Evolutionary conservation across 2,888 invertebrate genomes (phyloP).

Genomic region (Ceraclea dissimilis): DNA sequence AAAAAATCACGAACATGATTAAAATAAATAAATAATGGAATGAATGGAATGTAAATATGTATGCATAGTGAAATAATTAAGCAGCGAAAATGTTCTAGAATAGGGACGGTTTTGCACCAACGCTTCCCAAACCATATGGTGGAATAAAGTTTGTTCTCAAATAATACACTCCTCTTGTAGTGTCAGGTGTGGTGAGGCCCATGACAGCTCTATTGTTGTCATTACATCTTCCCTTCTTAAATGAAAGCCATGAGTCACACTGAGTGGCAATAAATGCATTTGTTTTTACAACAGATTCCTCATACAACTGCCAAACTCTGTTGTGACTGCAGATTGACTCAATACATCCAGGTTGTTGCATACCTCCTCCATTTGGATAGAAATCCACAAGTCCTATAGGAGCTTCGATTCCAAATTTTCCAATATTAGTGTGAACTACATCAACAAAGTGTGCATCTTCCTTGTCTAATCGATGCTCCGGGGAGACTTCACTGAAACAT

Average conservation of each 20-base stretch:
- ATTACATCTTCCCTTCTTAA: slow-evolving; percentile 6
- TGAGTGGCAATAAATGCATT: slow-evolving; percentile 14
- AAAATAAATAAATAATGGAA: too few relatives aligned
- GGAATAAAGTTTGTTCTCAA: slow-evolving; percentile 13
- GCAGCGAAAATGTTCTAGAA: too few relatives aligned
- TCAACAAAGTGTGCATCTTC: slow-evolving; percentile 45
- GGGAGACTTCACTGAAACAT: slow-evolving; percentile 34
- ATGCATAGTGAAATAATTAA: too few relatives aligned
- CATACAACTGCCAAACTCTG: slow-evolving; percentile 14
- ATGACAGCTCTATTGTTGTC: slow-evolving; percentile 10
- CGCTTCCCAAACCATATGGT: slow-evolving; percentile 12
- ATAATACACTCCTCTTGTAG: slow-evolving; percentile 10
- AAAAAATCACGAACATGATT: too few relatives aligned
- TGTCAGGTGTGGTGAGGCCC: slow-evolving; percentile 6
- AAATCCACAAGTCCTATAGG: slow-evolving; percentile 46
- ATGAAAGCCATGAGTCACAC: slow-evolving; percentile 10
- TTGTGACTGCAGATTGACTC: slow-evolving; percentile 26
- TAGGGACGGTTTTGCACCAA: slow-evolving; percentile 6
- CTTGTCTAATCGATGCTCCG: slow-evolving; percentile 34
- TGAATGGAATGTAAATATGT: too few relatives aligned
- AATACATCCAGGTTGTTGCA: slow-evolving; percentile 41
- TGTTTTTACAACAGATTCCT: slow-evolving; percentile 8
- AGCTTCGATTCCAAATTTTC: slow-evolving; percentile 37
- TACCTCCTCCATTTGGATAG: slow-evolving; percentile 45
- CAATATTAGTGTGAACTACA: slow-evolving; percentile 46